Base-by-base conservation (phyloP, 2,888 invertebrate genomes). In the Orthosia gothica region DNA sequence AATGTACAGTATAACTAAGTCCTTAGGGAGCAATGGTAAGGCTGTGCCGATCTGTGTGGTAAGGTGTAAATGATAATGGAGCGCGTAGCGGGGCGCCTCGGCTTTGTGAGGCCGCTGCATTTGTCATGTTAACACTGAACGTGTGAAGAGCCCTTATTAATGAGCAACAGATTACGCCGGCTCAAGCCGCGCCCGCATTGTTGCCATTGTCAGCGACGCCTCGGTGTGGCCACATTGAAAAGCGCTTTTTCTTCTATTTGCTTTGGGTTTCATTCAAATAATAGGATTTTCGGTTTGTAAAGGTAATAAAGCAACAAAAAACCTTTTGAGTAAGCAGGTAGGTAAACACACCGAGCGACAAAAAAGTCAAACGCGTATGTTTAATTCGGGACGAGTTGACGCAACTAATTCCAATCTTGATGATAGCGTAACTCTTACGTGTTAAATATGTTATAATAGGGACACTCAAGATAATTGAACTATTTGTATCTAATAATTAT, bases 61-160 rank as follows among this genome's bases (percentile, higher is more conserved):
- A 91, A 91, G 91, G 91, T 89, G 88, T 80, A 89, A 90, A 89
- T 88, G 87, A 85, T 88, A 90, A 91, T 91, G 90, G 91, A 90
- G 90, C 88, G 92, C 91, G 89, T 82, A 81, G 86, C 83, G 86
- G 87, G 92, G 90, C 93, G 91, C 91, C 94, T 86, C 84, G 49
- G 78, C 93, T 93, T 94, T 94, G 93, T 93, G 86, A 79, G 79
- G 69, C 88, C 90, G 90, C 89, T 90, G 91, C 96, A 95, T 96
- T 96, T 95, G 96, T 96, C 96, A 96, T 95, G 95, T 96, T 96
- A 95, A 94, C 96, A 94, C 95, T 93, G 93, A 93, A 94, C 93
- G 94, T 94, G 95, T 94, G 95, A 95, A 95, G 94, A 93, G 92
- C 91, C 90, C 91, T 95, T 95, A 95, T 96, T 96, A 96, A 96